phyloP scores from a whole-genome alignment of 1,140 invertebrate species.

The Archivesica marissinica region DNA sequence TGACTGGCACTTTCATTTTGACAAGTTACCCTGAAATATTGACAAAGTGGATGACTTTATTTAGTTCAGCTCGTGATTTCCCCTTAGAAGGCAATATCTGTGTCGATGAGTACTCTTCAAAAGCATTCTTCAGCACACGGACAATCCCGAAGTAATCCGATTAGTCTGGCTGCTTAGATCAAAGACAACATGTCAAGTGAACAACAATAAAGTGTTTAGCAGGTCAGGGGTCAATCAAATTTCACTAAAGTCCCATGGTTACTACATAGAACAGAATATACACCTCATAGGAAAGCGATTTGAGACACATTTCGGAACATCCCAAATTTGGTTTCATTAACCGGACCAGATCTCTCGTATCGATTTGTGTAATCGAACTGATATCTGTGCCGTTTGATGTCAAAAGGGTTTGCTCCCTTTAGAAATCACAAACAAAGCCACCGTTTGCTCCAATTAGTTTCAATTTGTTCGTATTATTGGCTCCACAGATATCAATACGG shows the following conservation, averaged over 20 bases:
- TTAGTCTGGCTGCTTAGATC: constrained; percentile 45
- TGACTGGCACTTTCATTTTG: background rate
- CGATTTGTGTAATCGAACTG: constrained; percentile 43
- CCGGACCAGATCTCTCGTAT: constrained; percentile 31
- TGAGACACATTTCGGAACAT: constrained; percentile 16
- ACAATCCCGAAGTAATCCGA: constrained; percentile 45
- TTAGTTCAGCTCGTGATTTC: background rate
- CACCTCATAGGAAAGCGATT: constrained; percentile 54
- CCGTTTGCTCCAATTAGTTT: constrained; percentile 52
- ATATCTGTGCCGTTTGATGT: constrained; percentile 37
- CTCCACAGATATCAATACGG: constrained; percentile 36
- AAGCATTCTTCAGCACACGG: constrained; percentile 33
- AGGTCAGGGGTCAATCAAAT: constrained; percentile 63
- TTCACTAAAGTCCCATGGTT: constrained; percentile 54
- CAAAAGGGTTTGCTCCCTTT: constrained; percentile 19
- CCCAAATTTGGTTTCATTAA: constrained; percentile 50
- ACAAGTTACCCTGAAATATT: background rate
- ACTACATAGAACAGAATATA: constrained; percentile 47
- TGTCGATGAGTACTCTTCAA: constrained; percentile 41
- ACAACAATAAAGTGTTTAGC: constrained; percentile 53
- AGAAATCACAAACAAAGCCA: constrained; percentile 45
- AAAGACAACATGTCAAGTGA: constrained; percentile 49
- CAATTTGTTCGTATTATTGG: constrained; percentile 52
- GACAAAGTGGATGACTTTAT: constrained; percentile 3
- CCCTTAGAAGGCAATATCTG: constrained; percentile 3